Evolutionary conservation across 2,113 vertebrate species (phyloP).

Genomic region (Scolopax mira): DNA sequence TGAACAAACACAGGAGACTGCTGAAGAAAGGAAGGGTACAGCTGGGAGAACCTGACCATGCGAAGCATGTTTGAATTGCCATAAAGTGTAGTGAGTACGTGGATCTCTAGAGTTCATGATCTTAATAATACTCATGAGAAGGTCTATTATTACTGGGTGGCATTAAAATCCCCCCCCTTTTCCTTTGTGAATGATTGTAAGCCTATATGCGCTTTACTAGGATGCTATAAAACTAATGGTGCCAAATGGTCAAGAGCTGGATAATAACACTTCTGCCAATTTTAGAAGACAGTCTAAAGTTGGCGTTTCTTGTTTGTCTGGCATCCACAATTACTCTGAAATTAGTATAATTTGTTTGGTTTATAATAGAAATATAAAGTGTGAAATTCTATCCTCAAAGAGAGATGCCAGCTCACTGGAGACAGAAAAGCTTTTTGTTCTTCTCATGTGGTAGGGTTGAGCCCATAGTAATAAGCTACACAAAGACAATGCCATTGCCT

Average conservation of each 20-base stretch:
- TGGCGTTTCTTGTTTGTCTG: conserved; percentile 17
- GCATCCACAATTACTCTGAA: not conserved
- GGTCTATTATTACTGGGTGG: not conserved
- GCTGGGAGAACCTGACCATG: not conserved
- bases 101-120: not conserved
- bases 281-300: not conserved
- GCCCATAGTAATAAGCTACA: not conserved
- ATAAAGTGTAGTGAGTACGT: not conserved
- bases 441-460: not conserved
- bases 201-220: not conserved
- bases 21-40: not conserved
- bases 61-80: not conserved
- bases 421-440: not conserved
- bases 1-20: not conserved
- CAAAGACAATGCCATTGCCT: not conserved
- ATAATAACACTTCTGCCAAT: not conserved
- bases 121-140: not conserved
- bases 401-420: not conserved
- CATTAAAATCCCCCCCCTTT: not conserved
- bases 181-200: not conserved
- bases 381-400: not conserved
- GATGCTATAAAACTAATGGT: not conserved
- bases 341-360: conserved; percentile 22
- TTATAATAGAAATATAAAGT: conserved; percentile 18
- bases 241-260: not conserved